These are phyloP conservation scores for Hyposoter didymator DNA, from an alignment of 2,888 invertebrate genomes.

Conservation along the genomic window DNA sequence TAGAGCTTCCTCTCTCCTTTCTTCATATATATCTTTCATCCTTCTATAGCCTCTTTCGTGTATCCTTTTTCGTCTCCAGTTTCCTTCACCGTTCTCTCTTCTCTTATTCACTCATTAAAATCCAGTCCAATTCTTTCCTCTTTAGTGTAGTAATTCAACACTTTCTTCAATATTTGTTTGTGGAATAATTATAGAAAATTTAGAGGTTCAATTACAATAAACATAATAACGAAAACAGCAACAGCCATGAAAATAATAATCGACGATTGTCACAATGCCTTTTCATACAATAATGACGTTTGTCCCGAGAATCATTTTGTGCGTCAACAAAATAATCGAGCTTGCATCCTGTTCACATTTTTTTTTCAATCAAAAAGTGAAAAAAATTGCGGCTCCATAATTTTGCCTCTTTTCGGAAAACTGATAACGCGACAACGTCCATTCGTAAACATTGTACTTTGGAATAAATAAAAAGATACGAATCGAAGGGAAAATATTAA, in stretches of 20 bases:
- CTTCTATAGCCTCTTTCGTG: neutral
- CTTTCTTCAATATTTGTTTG: neutral
- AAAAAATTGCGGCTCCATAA: neutral
- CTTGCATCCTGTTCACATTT: neutral
- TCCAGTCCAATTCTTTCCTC: neutral
- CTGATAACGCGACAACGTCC: neutral
- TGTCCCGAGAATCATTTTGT: neutral
- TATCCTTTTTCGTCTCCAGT: conserved; percentile 28
- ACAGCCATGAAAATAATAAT: too few relatives aligned
- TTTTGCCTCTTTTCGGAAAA: neutral
- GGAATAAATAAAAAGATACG: neutral
- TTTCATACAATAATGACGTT: neutral
- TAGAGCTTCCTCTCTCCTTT: conserved; percentile 41
- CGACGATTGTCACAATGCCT: too few relatives aligned
- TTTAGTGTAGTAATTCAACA: neutral
- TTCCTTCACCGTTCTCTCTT: conserved; percentile 13
- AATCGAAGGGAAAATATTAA: neutral
- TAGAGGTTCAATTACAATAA: neutral
- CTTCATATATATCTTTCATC: neutral
- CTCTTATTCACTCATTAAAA: conserved; percentile 7
- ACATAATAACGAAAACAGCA: neutral
- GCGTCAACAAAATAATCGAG: neutral
- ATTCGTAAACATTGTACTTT: neutral
- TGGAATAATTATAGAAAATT: neutral
- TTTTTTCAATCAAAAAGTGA: neutral